phyloP scores from a whole-genome alignment of 2,888 invertebrate species.

The Malthinus seriepunctatus region DNA sequence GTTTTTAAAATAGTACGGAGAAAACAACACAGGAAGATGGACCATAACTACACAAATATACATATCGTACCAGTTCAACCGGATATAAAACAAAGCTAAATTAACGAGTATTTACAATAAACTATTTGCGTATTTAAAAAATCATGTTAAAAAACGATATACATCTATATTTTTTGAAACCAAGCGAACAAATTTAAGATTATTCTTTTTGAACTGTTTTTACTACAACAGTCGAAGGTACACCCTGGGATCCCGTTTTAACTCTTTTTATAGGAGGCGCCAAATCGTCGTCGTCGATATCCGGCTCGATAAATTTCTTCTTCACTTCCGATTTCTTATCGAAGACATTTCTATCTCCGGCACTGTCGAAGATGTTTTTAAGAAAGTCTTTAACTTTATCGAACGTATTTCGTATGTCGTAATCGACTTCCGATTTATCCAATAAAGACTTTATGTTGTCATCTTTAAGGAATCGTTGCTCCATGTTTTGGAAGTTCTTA shows the following conservation, averaged over 20 bases:
- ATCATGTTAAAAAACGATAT: too few relatives aligned
- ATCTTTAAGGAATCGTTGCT: constrained; percentile 24
- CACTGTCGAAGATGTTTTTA: neutral
- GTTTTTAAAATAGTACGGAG: neutral
- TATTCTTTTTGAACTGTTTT: too few relatives aligned
- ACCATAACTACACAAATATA: constrained; percentile 22
- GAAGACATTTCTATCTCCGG: too few relatives aligned
- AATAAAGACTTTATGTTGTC: constrained; percentile 21
- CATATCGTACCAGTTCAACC: too few relatives aligned
- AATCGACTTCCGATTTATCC: constrained; percentile 35
- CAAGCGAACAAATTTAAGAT: too few relatives aligned
- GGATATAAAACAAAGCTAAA: too few relatives aligned
- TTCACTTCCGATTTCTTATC: constrained; percentile 8
- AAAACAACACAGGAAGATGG: neutral
- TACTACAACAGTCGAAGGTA: too few relatives aligned
- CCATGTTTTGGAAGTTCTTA: constrained; percentile 23
- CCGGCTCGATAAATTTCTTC: constrained; percentile 40
- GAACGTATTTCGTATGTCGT: constrained; percentile 34
- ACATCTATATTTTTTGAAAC: too few relatives aligned
- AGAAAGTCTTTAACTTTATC: constrained; percentile 29
- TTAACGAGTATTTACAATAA: too few relatives aligned
- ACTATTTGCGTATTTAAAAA: too few relatives aligned
- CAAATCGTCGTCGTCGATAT: constrained; percentile 36
- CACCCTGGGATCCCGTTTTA: neutral
- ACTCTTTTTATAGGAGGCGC: constrained; percentile 6